Base-by-base conservation (phyloP, 1,140 invertebrate genomes). In the Drosophila sulfurigaster region DNA sequence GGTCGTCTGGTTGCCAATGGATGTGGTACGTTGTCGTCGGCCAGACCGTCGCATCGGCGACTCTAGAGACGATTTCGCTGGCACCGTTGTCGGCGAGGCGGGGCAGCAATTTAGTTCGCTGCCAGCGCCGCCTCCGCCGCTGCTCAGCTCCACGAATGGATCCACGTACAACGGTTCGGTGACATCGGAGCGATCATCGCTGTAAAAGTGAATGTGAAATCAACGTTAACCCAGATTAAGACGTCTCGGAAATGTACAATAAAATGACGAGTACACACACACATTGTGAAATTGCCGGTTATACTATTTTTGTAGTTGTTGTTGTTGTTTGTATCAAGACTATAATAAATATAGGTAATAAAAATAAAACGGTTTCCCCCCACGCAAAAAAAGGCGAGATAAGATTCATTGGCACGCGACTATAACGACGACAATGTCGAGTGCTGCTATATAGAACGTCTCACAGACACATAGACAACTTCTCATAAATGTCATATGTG, bases 21-120 rank as follows among this genome's bases (percentile, higher is more conserved):
- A 97, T 2, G 96, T 96, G 2, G 97, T 97, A 64, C 97, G 94
- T 82, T 97, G 96, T 43, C 97, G 94, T 2, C 96, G 94, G 4
- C 95, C 94, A 2, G 96, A 94, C 38, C 86, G 74, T 75, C 96
- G 96, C 87, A 96, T 93, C 5, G 96, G 95, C 92, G 93, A 94
- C 13, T 94, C 94, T 92, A 91, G 13, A 7, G 78, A 78, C 20
- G 81, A 77, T 54, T 78, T 89, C 1, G 90, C 79, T 63, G 92
- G 92, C 58, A 93, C 92, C 59, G 92, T 92, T 43, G 91, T 93
- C 11, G 92, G 92, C 48, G 92, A 92, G 1, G 92, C 92, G 11
- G 92, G 89, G 38, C 83, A 92, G 46, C 91, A 91, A 69, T 81
- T 76, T 16, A 82, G 57, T 11, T 86, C 82, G 20, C 66, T 51